These are phyloP conservation scores for Axis porcinus DNA, from an alignment of 2,113 vertebrate species.

Conservation along the genomic window DNA sequence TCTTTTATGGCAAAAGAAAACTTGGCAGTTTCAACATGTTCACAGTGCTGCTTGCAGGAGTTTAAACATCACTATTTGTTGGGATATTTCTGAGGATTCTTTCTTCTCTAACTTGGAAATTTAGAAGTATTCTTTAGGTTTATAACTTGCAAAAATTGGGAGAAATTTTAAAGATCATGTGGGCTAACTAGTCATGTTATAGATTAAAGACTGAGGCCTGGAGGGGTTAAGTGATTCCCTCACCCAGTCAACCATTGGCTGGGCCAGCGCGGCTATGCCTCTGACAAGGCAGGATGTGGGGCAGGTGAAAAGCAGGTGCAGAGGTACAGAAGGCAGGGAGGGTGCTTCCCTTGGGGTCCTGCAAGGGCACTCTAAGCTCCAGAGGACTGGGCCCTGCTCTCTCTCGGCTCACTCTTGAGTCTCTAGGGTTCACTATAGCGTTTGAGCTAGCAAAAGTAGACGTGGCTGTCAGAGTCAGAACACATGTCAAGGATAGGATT, in stretches of 20 bases:
- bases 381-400: not conserved
- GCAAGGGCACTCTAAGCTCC: not conserved
- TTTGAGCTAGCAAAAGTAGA: not conserved
- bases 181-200: not conserved
- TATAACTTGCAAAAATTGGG: not conserved
- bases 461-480: accelerated
- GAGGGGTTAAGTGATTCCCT: not conserved
- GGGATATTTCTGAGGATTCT: not conserved
- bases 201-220: not conserved
- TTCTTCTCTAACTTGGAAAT: not conserved
- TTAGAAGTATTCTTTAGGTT: not conserved
- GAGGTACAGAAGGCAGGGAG: not conserved
- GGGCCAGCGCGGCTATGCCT: not conserved
- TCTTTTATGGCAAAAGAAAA: not conserved
- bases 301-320: not conserved
- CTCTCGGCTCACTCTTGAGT: not conserved
- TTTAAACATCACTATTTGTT: not conserved
- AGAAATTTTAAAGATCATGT: not conserved
- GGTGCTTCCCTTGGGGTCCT: not conserved
- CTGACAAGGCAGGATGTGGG: not conserved
- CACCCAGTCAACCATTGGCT: not conserved
- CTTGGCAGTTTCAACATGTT: not conserved
- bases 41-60: not conserved
- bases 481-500: not conserved
- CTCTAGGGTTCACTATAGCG: not conserved